Percentiles rank a stretch among this genome's conserved stretches.
Evolutionary conservation across 2,797 vertebrate genomes (phyloP).

Genomic region (Enteromius afrohamiltoni): DNA sequence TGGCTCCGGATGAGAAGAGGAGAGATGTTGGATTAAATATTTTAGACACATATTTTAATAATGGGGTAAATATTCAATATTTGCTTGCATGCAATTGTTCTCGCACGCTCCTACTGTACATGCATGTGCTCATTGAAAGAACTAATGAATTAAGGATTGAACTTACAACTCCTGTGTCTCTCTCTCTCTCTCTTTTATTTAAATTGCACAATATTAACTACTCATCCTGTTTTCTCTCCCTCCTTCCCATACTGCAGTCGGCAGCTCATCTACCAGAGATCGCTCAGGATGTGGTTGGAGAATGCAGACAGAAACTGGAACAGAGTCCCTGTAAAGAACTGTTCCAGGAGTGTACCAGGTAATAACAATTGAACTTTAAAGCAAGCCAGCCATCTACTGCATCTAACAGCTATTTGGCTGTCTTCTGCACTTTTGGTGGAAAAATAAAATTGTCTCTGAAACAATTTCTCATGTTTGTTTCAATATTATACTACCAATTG

Average conservation of each 20-base stretch:
- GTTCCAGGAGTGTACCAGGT: slow-evolving; percentile 89
- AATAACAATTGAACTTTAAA: slow-evolving; percentile 54
- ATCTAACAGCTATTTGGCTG: background rate
- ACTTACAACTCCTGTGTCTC: background rate
- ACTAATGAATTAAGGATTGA: background rate
- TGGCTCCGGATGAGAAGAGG: slow-evolving; percentile 87
- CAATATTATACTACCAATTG: background rate
- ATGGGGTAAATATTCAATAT: slow-evolving; percentile 79
- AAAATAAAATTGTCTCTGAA: background rate
- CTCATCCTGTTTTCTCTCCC: slow-evolving; percentile 33
- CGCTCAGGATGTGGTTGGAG: slow-evolving; percentile 79
- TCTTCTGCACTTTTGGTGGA: background rate
- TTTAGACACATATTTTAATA: slow-evolving; percentile 87
- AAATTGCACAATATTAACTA: slow-evolving; percentile 22
- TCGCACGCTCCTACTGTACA: slow-evolving; percentile 1
- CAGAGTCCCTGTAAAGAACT: slow-evolving; percentile 86
- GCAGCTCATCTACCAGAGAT: slow-evolving; percentile 85
- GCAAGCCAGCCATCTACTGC: background rate
- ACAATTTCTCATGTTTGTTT: background rate
- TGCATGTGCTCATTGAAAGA: background rate
- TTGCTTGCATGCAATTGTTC: background rate
- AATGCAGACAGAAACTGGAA: slow-evolving; percentile 84
- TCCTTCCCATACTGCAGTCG: slow-evolving; percentile 64
- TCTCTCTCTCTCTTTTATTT: background rate
- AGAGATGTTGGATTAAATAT: slow-evolving; percentile 83